Evolutionary conservation across 2,113 vertebrate species (phyloP).

Genomic region (Struthio camelus): DNA sequence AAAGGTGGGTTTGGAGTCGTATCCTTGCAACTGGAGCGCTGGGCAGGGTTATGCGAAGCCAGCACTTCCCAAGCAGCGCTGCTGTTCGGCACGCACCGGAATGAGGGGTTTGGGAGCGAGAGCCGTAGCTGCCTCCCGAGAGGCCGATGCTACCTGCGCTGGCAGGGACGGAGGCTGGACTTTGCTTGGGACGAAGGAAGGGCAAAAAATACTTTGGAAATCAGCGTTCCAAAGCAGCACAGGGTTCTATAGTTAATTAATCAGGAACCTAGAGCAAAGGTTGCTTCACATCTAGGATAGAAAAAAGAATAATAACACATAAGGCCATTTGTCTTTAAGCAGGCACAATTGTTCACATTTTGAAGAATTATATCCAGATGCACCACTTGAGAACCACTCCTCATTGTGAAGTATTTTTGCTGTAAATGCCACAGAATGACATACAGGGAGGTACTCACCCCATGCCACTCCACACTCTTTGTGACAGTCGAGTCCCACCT

Average conservation of each 20-base stretch:
- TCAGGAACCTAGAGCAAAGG: not conserved
- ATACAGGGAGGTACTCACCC: conserved; percentile 26
- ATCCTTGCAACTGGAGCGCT: not conserved
- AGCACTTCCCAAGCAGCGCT: not conserved
- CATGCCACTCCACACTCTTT: not conserved
- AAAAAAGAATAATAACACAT: not conserved
- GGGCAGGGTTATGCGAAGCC: not conserved
- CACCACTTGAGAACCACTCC: conserved; percentile 30
- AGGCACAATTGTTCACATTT: not conserved
- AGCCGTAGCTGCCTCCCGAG: not conserved
- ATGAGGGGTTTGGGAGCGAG: not conserved
- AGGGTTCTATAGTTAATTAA: not conserved
- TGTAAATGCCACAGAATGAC: conserved; percentile 52
- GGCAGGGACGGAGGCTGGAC: not conserved
- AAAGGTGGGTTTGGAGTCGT: not conserved
- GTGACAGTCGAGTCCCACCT: not conserved
- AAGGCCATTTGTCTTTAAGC: not conserved
- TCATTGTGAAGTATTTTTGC: conserved; percentile 36
- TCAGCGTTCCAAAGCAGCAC: not conserved
- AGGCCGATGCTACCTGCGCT: not conserved
- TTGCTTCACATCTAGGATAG: not conserved
- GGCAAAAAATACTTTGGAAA: not conserved
- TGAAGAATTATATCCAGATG: conserved; percentile 13
- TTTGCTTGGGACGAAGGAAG: not conserved
- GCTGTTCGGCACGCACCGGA: not conserved